Base-by-base conservation (phyloP, 2,888 invertebrate species). In the Geophilus truncorum region DNA sequence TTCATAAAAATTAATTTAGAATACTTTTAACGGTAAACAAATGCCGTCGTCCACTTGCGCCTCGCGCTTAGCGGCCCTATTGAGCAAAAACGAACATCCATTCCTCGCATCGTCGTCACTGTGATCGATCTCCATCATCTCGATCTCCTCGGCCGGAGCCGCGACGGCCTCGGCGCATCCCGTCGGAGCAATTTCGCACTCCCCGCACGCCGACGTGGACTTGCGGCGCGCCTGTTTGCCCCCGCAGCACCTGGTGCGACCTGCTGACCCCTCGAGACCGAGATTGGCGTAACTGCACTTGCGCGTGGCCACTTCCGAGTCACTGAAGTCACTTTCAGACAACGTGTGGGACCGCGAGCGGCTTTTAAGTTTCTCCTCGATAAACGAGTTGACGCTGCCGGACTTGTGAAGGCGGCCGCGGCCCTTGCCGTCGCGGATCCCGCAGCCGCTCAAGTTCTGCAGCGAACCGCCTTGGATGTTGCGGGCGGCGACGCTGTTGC, bases 401-500 rank as follows among this genome's bases (percentile, higher is more conserved):
- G 82, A 82, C 34, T 82, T 82, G 32, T 79, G 80, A 5, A 81
- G 18, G 6, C 57, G 36, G 9, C 79, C 80, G 7, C 77, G 77
- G n/a, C 57, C 40, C 6, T 30, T 21, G 7, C 25, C 28, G 10
- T 80, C 77, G 23, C 80, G 77, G 23, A 15, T 15, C 15, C 18
- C 80, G n/a, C 23, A 10, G 15, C 78, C 76, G 40, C 32, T 82
- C 83, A 90, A 86, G 86, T 90, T 90, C 85, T 90, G 90, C 81
- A 90, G 85, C 81, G 90, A 90, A 80, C 90, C 90, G 75, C 90
- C 90, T 85, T 90, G 89, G 81, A 89, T 89, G 82, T 89, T 86
- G 82, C 89, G 88, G 83, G 90, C 89, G 23, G 90, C 81, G 1
- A 89, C 45, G 89, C 88, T 36, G 28, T 23, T 23, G 70, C 28